Evolutionary conservation across 1,140 invertebrate species (phyloP).

Genomic region (Pseudomyrmex gracilis): DNA sequence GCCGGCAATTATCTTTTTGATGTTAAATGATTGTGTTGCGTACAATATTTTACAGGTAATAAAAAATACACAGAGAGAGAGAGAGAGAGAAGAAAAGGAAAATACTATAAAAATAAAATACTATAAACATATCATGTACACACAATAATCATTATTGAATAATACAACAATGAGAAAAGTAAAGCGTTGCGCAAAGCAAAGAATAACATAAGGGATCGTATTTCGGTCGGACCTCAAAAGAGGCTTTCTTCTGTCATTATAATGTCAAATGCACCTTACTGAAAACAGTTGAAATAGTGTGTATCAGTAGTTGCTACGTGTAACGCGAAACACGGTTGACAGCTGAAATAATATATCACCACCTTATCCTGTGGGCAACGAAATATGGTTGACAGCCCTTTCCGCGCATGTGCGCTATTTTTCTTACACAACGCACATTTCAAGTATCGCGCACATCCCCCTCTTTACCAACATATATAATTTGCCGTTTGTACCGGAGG

Average conservation of each 20-base stretch:
- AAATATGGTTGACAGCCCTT: background rate
- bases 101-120: slow-evolving; percentile 1
- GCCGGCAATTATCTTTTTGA: background rate
- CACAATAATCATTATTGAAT: background rate
- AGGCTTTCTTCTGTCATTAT: background rate
- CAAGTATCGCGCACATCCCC: background rate
- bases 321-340: too few relatives aligned
- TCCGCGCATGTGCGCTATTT: background rate
- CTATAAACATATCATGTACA: background rate
- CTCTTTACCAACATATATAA: background rate
- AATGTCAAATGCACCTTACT: background rate
- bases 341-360: too few relatives aligned
- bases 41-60: background rate
- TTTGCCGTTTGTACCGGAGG: background rate
- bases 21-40: background rate
- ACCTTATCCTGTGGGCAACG: too few relatives aligned
- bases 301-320: background rate
- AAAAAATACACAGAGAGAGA: too few relatives aligned
- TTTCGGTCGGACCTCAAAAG: too few relatives aligned
- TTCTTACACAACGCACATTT: slow-evolving; percentile 28
- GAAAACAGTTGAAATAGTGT: background rate
- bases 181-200: background rate
- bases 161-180: background rate
- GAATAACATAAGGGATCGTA: too few relatives aligned
- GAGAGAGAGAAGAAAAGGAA: background rate